Base-by-base conservation (phyloP, 2,888 invertebrate species). In the Sericinus montela region DNA sequence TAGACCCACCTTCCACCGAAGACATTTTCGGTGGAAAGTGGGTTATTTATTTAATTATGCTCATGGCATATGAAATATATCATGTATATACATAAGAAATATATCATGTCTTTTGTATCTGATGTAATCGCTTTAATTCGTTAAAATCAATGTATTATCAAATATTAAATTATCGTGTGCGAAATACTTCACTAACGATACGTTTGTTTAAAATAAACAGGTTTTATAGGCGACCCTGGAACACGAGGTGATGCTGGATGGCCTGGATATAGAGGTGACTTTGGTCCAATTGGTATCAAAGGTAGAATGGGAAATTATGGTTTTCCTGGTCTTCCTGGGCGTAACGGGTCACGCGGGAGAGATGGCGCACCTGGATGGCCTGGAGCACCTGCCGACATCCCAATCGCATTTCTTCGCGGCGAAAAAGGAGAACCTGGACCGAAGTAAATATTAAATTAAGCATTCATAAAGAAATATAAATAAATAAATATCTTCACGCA, bases 301-400 rank as follows among this genome's bases (percentile, higher is more conserved):
- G 87, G 87, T n/a, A 51, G 62, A 10, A 65, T 70, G 37, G 93
- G 92, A 7, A 63, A 70, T 0, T 63, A 64, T 0, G 91, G 91
- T 1, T 65, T 56, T 1, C 80, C 86, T 11, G 92, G 92, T 4
- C n/a, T 54, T 13, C 78, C 82, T 3, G 91, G 91, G 4, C 61
- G 69, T 5, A 80, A 85, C 52, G 91, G 91, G 37, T 60, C 69
- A 1, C 72, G 80, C 52, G 93, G 93, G 10, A 65, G 67, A 1
- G 82, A 91, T 48, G 93, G 93, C 3, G 50, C 53, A 0, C 81
- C 89, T 7, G 93, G 93, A 4, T 58, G 57, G 15, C 82, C 85
- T 1, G 93, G 93, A n/a, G 54, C 52, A 2, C 60, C 75, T 3
- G 87, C 90, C 52, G 69, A 60, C 69, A 76, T 66, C 58, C 79